phyloP scores from a whole-genome alignment of 2,797 vertebrate species.

The Sebastes hubbsi region DNA sequence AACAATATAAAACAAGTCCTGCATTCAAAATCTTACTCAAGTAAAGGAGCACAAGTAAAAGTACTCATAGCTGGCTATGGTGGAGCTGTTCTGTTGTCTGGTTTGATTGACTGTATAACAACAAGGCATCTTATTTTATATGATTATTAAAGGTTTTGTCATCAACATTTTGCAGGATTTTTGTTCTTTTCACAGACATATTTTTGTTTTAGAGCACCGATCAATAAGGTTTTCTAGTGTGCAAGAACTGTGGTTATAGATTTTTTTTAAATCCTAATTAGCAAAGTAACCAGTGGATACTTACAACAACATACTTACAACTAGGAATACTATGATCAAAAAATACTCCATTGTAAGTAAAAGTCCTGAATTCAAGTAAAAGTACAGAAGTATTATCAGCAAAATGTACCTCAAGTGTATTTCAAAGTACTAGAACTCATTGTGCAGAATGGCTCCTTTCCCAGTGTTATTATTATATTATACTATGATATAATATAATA shows the following conservation, averaged over 20 bases:
- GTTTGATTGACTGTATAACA: background rate
- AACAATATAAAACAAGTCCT: background rate
- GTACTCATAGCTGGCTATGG: background rate
- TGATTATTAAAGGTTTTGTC: background rate
- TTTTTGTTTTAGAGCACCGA: background rate
- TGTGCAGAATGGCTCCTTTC: no score
- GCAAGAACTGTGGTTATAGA: background rate
- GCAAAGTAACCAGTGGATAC: background rate
- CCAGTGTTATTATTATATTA: no score
- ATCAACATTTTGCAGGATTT: background rate
- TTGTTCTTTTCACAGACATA: background rate
- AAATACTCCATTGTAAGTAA: no score
- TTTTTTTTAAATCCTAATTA: background rate
- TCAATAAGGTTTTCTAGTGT: background rate
- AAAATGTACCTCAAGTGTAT: no score
- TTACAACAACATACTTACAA: background rate
- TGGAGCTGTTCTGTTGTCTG: background rate
- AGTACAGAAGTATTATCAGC: no score
- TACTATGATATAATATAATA: no score
- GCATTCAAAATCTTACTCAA: background rate
- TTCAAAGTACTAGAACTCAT: no score
- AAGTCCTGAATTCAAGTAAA: no score
- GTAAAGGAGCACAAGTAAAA: background rate
- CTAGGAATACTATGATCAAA: no score
- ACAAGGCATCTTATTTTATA: background rate